These are phyloP conservation scores for Porphyrio hochstetteri DNA, from an alignment of 2,113 vertebrate species.

Conservation along the genomic window DNA sequence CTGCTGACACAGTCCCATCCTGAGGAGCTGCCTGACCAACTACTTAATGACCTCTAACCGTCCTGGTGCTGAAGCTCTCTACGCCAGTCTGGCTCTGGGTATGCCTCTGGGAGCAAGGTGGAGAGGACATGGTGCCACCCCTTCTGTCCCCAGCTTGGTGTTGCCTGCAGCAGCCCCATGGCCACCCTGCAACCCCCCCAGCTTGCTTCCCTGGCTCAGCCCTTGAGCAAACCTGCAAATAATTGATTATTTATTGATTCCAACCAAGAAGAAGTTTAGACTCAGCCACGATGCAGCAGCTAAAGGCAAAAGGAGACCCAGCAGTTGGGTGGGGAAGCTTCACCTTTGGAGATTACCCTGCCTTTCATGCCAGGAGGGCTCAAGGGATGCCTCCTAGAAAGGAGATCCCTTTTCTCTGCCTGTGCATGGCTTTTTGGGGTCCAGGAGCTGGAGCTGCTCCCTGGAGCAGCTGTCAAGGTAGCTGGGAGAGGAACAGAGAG, in stretches of 20 bases:
- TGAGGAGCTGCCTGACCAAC: neutral
- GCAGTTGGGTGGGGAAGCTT: neutral
- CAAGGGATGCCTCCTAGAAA: neutral
- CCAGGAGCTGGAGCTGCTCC: neutral
- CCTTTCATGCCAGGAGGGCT: rapidly evolving
- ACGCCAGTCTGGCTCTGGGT: neutral
- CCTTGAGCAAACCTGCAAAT: rapidly evolving
- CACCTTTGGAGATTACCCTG: neutral
- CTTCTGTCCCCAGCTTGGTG: neutral
- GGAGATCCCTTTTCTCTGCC: neutral
- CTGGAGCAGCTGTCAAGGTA: neutral
- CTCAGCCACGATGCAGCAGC: neutral
- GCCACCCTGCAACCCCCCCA: neutral
- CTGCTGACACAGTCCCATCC: neutral
- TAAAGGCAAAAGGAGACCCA: neutral
- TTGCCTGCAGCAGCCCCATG: neutral
- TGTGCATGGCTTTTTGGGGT: neutral
- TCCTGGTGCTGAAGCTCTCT: too few relatives aligned
- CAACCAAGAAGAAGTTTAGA: neutral
- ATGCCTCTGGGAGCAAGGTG: neutral
- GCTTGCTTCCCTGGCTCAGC: neutral
- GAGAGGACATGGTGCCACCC: rapidly evolving
- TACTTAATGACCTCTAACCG: neutral
- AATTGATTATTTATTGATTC: neutral
- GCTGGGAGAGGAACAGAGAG: neutral